These are phyloP conservation scores for Watersipora subatra DNA, from an alignment of 1,140 invertebrate genomes.

Conservation along the genomic window DNA sequence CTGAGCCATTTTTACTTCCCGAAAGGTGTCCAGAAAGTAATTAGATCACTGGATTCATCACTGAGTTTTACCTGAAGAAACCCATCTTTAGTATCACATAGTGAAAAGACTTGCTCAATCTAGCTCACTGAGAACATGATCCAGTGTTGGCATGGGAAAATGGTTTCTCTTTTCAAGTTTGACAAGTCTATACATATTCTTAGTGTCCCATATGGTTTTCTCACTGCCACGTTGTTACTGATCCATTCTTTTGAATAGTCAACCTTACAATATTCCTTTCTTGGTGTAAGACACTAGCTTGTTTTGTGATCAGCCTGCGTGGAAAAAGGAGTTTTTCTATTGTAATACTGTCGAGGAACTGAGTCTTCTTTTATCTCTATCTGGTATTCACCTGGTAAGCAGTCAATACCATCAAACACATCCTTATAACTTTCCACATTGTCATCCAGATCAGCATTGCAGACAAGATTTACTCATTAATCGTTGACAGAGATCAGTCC, in stretches of 20 bases:
- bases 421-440: neutral
- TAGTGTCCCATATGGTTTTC: constrained; percentile 12
- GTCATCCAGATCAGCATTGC: neutral
- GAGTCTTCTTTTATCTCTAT: neutral
- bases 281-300: neutral
- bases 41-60: constrained; percentile 12
- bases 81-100: constrained; percentile 35
- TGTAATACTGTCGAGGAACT: neutral
- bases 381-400: neutral
- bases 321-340: neutral
- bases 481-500: neutral
- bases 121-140: neutral
- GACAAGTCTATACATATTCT: constrained; percentile 17
- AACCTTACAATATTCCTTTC: constrained; percentile 12
- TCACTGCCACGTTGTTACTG: constrained; percentile 14
- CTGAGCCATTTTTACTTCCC: constrained; percentile 16
- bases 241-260: constrained; percentile 19
- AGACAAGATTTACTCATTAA: neutral
- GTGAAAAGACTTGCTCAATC: neutral
- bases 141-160: no score
- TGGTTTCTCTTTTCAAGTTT: constrained; percentile 2
- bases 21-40: constrained; percentile 17
- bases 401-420: neutral
- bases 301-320: neutral
- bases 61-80: constrained; percentile 24